phyloP scores from a whole-genome alignment of 2,113 vertebrate species.

The Gymnarchus niloticus region DNA sequence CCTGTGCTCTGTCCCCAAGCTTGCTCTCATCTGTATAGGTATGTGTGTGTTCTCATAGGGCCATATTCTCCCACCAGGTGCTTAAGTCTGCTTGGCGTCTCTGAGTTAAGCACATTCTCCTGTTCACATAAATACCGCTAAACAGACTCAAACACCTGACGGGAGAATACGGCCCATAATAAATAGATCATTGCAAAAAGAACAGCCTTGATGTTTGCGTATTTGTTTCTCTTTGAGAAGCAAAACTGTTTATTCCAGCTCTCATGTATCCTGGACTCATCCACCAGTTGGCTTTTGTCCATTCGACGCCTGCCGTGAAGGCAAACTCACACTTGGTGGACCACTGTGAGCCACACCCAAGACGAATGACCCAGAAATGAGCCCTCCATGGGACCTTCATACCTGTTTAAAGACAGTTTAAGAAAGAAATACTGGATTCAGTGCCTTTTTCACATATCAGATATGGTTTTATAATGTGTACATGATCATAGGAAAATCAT shows the following conservation, averaged over 20 bases:
- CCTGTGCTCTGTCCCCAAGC: too few relatives aligned
- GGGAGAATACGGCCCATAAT: too few relatives aligned
- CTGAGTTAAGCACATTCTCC: too few relatives aligned
- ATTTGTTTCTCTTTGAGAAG: background rate
- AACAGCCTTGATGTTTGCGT: background rate
- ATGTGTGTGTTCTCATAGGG: too few relatives aligned
- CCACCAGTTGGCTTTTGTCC: background rate
- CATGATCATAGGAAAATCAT: background rate
- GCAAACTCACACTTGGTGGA: background rate
- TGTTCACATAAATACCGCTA: too few relatives aligned
- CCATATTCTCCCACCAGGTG: too few relatives aligned
- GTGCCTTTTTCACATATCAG: background rate
- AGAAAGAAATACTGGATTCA: background rate
- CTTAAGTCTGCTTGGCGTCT: too few relatives aligned
- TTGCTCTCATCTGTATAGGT: too few relatives aligned
- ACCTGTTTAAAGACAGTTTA: background rate
- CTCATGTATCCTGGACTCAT: background rate
- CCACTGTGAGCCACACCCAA: background rate
- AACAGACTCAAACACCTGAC: too few relatives aligned
- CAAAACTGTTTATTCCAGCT: background rate
- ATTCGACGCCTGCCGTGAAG: background rate
- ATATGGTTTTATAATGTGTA: background rate
- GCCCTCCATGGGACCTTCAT: background rate
- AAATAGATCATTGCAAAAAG: background rate
- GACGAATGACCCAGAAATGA: background rate